These are phyloP conservation scores for Cephus cinctus DNA, from an alignment of 1,140 invertebrate genomes.

Conservation along the genomic window DNA sequence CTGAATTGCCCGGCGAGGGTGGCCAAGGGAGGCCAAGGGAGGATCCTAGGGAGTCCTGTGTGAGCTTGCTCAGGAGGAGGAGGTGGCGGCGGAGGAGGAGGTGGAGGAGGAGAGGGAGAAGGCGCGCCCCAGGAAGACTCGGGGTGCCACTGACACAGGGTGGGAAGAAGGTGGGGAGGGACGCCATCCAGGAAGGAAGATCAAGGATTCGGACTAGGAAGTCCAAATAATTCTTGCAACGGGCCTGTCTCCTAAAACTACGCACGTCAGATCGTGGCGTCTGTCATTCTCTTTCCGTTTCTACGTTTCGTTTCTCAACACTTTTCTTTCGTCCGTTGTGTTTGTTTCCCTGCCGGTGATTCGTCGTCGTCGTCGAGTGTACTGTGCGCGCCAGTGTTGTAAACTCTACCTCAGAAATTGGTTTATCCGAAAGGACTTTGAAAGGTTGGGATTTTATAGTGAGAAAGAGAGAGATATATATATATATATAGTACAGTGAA, in stretches of 20 bases:
- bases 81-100: slow-evolving; percentile 2
- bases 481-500: slow-evolving; percentile 17
- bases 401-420: slow-evolving; percentile 40
- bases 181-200: slow-evolving; percentile 18
- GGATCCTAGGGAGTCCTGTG: slow-evolving; percentile 1
- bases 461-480: slow-evolving; percentile 16
- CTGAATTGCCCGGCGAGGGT: too few relatives aligned
- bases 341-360: too few relatives aligned
- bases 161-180: neutral
- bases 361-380: too few relatives aligned
- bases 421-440: slow-evolving; percentile 12
- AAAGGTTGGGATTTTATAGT: slow-evolving; percentile 5
- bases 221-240: slow-evolving; percentile 15
- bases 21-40: neutral
- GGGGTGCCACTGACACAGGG: neutral
- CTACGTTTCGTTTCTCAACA: too few relatives aligned
- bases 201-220: slow-evolving; percentile 32
- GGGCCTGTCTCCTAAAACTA: too few relatives aligned
- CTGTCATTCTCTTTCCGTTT: too few relatives aligned
- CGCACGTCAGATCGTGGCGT: too few relatives aligned
- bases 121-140: slow-evolving; percentile 6
- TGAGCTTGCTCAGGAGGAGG: slow-evolving; percentile 6
- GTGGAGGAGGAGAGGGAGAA: slow-evolving; percentile 3
- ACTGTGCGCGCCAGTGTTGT: slow-evolving; percentile 42
- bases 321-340: too few relatives aligned